Evolutionary conservation across 2,797 vertebrate species (phyloP), one percentile per base, ranked within the genome.

Genomic region (Girardinus metallicus): DNA sequence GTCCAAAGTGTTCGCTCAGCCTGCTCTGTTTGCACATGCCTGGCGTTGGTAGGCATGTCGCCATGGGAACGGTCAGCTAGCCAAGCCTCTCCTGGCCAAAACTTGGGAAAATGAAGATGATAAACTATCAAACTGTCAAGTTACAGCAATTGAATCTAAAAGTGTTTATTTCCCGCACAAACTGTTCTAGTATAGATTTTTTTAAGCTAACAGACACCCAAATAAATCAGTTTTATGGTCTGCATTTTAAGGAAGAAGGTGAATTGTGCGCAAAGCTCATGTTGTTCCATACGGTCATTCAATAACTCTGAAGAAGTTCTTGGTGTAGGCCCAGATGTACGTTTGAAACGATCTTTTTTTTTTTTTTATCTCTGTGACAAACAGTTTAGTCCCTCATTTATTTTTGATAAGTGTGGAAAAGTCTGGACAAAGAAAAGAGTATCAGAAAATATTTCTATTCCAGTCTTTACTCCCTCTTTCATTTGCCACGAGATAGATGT

Each of bases 11-110:
- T 95, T 95, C 95, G 94, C 91, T 93, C 93, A 94, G 94, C 90
- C 88, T 88, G 86, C 92, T 88, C 86, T 96, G 95, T 96, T 96
- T 96, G 94, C 92, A 94, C 94, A 96, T 95, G 95, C 95, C 94
- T 94, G 92, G 81, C 87, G 89, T 96, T 96, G 95, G 96, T 92
- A 87, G 92, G 94, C 94, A 88, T 83, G 93, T 96, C 95, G 84
- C 96, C 95, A 96, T 96, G 95, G 96, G 94, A 96, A 96, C 96
- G 41, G 85, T 86, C 87, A 85, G 76, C 87, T 87, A 95, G 91
- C 90, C 88, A 86, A 88, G 86, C 87, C 91, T 80, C 92, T 78
- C 82, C 92, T 94, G 85, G 83, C 91, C 88, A 84, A 70, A 87
- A 88, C 84, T 85, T 91, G 21, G 83, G 78, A 90, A 92, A 92